These are phyloP conservation scores for Meandrina meandrites DNA, from an alignment of 92 coral and sea anemone genomes.

Conservation along the genomic window DNA sequence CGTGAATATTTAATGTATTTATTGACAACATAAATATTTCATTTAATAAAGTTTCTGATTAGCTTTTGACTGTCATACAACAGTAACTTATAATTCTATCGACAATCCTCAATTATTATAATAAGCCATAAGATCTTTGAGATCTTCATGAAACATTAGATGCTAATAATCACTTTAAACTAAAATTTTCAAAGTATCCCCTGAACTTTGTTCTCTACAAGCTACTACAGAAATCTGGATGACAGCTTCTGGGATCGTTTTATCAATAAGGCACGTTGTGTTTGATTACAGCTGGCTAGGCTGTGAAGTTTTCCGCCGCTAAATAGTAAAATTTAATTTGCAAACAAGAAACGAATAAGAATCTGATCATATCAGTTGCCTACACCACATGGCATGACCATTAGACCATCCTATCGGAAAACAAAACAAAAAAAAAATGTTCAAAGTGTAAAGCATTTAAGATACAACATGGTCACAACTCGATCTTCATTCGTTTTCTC, in stretches of 20 bases:
- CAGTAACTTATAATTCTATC: neutral
- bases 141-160: neutral
- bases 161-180: neutral
- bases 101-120: neutral
- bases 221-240: neutral
- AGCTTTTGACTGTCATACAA: neutral
- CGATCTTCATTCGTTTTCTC: neutral
- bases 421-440: neutral
- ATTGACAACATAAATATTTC: constrained; percentile 7
- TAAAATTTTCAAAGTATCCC: neutral
- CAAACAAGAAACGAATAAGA: no score
- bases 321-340: no score
- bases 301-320: no score
- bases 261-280: no score
- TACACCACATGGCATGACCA: no score
- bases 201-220: neutral
- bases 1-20: neutral
- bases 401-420: neutral
- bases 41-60: neutral
- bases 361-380: no score
- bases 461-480: neutral
- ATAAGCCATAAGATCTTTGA: neutral
- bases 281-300: no score
- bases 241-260: neutral
- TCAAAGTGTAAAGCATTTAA: no score